Evolutionary conservation across 2,113 vertebrate species (phyloP), one percentile per base, ranked within the genome.

Genomic region (Labrus mixtus): DNA sequence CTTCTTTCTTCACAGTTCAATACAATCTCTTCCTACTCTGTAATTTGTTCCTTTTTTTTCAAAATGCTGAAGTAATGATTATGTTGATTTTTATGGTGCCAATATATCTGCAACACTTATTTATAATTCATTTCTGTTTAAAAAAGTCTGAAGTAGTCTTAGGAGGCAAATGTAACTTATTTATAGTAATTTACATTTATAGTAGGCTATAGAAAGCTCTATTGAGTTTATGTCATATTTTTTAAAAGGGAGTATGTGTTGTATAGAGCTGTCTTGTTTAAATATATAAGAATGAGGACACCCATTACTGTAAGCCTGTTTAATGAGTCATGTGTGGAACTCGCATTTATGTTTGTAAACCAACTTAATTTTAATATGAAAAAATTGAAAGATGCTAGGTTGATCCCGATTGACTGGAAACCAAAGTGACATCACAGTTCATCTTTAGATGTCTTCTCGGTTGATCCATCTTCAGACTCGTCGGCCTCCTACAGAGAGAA

Each of bases 401-500:
- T 87, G 73, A 71, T 79, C 63, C 57, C 57, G 56, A 87, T 61
- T 71, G 70, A 68, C 48, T 1, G 9, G 64, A 59, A 55, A 62
- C 1, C 33, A 16, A 36, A 65, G 16, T 64, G 54, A 79, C 20
- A 73, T 93, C 81, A 94, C 63, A 94, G 90, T 68, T 94, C 93
- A 3, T 93, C 93, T 85, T 84, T 91, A 22, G 83, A 63, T 9
- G 88, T 86, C 17, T 41, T 48, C 29, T 92, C 87, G 46, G 51
- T 60, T 9, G 48, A 1, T 25, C 5, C 55, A 7, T 86, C 73
- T 57, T 41, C 39, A 9, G 88, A 79, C 10, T 91, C 83, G 2
- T 77, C 51, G 0, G 41, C 12, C 17, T 79, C 80, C 91, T 93
- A 70, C 51, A 48, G 46, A 48, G 16, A 48, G 16, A 46, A 57